Evolutionary conservation across 2,888 invertebrate genomes (phyloP), one percentile per base, ranked within the genome.

Genomic region (Lasius platythorax): DNA sequence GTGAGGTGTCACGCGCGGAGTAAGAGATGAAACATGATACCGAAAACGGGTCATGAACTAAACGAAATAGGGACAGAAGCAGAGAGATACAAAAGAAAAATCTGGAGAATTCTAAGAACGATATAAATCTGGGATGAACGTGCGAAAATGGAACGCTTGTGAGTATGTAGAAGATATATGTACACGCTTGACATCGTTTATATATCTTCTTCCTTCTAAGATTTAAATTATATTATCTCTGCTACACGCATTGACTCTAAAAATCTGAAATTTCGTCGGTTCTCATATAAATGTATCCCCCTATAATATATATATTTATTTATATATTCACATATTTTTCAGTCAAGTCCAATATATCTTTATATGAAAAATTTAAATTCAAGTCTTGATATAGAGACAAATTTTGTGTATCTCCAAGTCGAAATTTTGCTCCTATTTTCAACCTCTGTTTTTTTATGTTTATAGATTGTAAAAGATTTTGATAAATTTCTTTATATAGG

Each of bases 71-170:
- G 63, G 9, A 46, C 8, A 18, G 40, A 64, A 28, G 37, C 11
- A 30, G n/a, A 11, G 23, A 3, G 28, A 61, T 40, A 85, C 75
- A 79, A 85, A 84, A 64, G 73, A 63, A 30, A 82, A 79, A 68
- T 58, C 33, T 63, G n/a, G 50, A 50, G 12, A 72, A 58, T 58
- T 46, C 33, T 72, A 43, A 61, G 23, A 70, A 58, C 23, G 23
- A 12, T 30, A n/a, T 68, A 78, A 79, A 79, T 72, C 30, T 8
- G 12, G 53, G 28, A 53, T 30, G 30, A 56, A 43, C 9, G 40
- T 40, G 30, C 30, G n/a, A 68, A 68, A 68, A 56, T 9, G n/a
- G 11, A 40, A 12, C 15, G 9, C 46, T 50, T 66, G 37, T 11
- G 15, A 64, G 33, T 12, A 50, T 3, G 18, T 40, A 43, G n/a